Percentiles rank a stretch among this genome's conserved stretches.
These are phyloP conservation scores for Drosophila asahinai DNA, from an alignment of 1,140 invertebrate species.

Conservation along the genomic window DNA sequence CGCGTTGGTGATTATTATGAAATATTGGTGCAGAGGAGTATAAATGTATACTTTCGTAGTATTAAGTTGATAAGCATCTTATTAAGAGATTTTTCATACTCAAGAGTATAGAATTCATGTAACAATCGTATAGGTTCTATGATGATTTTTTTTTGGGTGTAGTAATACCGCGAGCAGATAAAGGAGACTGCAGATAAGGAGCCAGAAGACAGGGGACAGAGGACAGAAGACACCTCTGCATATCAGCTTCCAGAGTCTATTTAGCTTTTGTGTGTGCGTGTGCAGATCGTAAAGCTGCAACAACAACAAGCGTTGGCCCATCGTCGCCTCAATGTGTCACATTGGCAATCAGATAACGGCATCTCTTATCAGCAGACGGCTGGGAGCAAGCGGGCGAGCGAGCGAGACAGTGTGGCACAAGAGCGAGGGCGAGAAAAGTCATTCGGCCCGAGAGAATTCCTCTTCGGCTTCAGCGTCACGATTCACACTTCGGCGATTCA, in stretches of 20 bases:
- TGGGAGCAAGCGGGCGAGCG: not conserved
- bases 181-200: conserved; percentile 16
- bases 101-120: too few relatives aligned
- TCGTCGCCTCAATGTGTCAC: conserved; percentile 62
- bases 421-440: not conserved
- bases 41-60: too few relatives aligned
- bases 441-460: not conserved
- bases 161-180: not conserved
- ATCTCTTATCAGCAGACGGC: conserved; percentile 51
- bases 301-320: conserved; percentile 36
- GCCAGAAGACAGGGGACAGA: not conserved
- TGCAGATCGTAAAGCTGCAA: conserved; percentile 54
- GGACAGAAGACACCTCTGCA: conserved; percentile 20
- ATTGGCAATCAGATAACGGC: conserved; percentile 56
- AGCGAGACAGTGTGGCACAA: not conserved
- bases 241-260: conserved; percentile 19
- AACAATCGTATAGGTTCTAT: too few relatives aligned
- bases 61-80: too few relatives aligned
- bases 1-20: too few relatives aligned
- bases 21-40: too few relatives aligned
- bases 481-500: conserved; percentile 21
- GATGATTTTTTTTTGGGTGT: too few relatives aligned
- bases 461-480: conserved; percentile 12
- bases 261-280: conserved; percentile 44
- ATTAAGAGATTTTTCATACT: too few relatives aligned